Evolutionary conservation across 2,888 invertebrate species (phyloP), one percentile per base, ranked within the genome.

Genomic region (Flabesymbios commensalis): DNA sequence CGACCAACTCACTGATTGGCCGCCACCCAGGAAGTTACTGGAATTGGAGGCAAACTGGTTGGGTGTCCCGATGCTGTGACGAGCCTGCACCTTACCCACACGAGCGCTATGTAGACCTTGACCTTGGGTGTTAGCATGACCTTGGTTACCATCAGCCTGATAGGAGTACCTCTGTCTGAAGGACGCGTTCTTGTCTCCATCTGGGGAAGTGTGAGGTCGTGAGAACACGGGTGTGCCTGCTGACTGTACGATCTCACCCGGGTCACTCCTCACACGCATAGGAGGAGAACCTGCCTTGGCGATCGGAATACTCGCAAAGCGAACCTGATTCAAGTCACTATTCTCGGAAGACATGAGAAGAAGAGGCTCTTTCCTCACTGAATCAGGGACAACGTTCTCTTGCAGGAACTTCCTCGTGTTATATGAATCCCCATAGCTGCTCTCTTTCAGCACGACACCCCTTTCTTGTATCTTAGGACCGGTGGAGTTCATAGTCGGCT

Each of bases 351-450:
- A 79, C 74, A 80, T 78, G 28, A 80, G 58, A 52, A 69, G 62
- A 0, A 71, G 62, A 0, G 80, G 78, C 56, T 80, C 80, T 10
- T 72, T 67, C 22, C 78, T 65, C n/a, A 72, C 72, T 63, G 68
- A 63, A 24, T 60, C 67, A 22, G 71, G 68, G 22, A 80, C 57
- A 26, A 70, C 64, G 39, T 76, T 68, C 36, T 81, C 78, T 67
- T 81, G 81, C 26, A 81, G 69, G 67, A 78, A 81, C 62, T 77
- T 80, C 45, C 65, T 63, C 3, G 75, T 75, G 69, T 78, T 80
- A 67, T 76, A 81, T 56, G 68, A 70, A 29, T 73, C 74, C 3
- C 77, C 79, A 63, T 74, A 58, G 5, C 71, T 73, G 48, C 72
- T 72, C 54, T 78, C 76, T 41, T 68, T 73, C 22, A 72, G 65